Conservation (phyloP, 2,113 vertebrate species). For the Blennius ocellaris region DNA sequence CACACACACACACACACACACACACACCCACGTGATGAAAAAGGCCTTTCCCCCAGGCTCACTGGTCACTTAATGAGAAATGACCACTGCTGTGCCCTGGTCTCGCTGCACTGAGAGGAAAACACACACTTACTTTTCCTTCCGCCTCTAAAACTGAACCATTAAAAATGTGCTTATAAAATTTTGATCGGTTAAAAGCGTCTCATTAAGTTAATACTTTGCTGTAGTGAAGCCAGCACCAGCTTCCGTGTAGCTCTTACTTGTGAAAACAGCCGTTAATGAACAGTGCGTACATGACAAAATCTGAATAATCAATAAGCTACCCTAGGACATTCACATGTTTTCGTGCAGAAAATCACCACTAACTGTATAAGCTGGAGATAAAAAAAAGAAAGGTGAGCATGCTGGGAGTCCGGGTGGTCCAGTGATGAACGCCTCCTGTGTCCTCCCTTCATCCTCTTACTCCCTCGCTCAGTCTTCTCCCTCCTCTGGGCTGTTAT, state of each 20-base stretch:
- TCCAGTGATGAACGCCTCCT: slow-evolving; percentile 76
- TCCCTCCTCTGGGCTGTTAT: slow-evolving; percentile 78
- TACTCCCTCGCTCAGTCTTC: slow-evolving; percentile 48
- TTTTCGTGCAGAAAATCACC: slow-evolving; percentile 28
- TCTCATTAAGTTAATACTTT: slow-evolving; percentile 5
- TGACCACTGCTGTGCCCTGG: slow-evolving; percentile 54
- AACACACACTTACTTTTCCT: slow-evolving; percentile 30
- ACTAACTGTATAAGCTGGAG: slow-evolving; percentile 14
- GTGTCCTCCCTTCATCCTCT: slow-evolving; percentile 69
- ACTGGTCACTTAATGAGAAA: slow-evolving; percentile 64
- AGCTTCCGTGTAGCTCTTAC: not conserved
- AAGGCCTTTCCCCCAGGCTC: slow-evolving; percentile 39
- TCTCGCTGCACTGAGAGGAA: slow-evolving; percentile 11
- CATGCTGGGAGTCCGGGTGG: slow-evolving; percentile 64
- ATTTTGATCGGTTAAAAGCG: slow-evolving; percentile 18
- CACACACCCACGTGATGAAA: slow-evolving; percentile 13
- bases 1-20: no score
- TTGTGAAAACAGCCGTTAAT: not conserved
- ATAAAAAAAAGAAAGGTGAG: slow-evolving; percentile 29
- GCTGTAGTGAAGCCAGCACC: not conserved
- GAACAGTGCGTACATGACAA: not conserved
- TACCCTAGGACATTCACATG: slow-evolving; percentile 8
- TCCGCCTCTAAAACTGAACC: slow-evolving; percentile 17
- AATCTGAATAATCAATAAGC: slow-evolving; percentile 50
- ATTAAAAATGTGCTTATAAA: not conserved